Percentiles rank a stretch among this genome's conserved stretches.
phyloP scores from a whole-genome alignment of 2,888 invertebrate species.

The Odontocolon sp. region DNA sequence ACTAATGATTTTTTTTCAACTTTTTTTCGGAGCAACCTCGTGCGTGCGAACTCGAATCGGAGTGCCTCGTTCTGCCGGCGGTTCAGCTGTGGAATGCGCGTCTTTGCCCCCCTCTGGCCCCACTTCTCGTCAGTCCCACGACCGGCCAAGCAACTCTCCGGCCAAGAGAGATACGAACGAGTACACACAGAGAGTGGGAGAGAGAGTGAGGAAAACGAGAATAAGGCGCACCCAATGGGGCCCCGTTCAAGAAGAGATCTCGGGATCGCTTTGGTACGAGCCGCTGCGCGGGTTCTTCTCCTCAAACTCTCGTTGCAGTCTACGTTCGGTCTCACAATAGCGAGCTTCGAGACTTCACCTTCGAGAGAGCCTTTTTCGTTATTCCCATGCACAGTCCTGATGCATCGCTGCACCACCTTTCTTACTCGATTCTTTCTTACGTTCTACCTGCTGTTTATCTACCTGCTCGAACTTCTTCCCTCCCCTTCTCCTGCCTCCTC shows the following conservation, averaged over 20 bases:
- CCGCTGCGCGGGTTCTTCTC: neutral
- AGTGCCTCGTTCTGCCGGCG: slow-evolving; percentile 76
- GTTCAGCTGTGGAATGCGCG: slow-evolving; percentile 78
- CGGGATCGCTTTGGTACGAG: no score
- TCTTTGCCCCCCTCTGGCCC: slow-evolving; percentile 70
- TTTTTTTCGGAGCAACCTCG: slow-evolving; percentile 29
- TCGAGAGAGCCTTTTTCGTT: neutral
- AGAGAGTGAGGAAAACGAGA: slow-evolving; percentile 18
- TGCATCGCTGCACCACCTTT: slow-evolving; percentile 32
- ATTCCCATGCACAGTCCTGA: no score
- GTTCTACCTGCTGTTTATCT: slow-evolving; percentile 47
- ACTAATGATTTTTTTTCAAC: neutral
- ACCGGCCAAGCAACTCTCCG: no score
- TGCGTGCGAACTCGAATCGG: slow-evolving; percentile 60
- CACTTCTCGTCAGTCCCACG: no score
- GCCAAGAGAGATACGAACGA: slow-evolving; percentile 1
- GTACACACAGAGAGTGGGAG: neutral
- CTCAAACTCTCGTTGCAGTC: neutral
- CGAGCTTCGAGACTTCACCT: neutral
- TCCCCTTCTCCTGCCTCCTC: neutral
- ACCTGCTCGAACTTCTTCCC: slow-evolving; percentile 28
- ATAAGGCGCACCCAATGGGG: neutral
- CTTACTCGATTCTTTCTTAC: slow-evolving; percentile 25
- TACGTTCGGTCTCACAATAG: slow-evolving; percentile 16
- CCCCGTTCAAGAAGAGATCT: no score